Evolutionary conservation across 1,140 invertebrate species (phyloP).

Genomic region (Cydia pomonella): DNA sequence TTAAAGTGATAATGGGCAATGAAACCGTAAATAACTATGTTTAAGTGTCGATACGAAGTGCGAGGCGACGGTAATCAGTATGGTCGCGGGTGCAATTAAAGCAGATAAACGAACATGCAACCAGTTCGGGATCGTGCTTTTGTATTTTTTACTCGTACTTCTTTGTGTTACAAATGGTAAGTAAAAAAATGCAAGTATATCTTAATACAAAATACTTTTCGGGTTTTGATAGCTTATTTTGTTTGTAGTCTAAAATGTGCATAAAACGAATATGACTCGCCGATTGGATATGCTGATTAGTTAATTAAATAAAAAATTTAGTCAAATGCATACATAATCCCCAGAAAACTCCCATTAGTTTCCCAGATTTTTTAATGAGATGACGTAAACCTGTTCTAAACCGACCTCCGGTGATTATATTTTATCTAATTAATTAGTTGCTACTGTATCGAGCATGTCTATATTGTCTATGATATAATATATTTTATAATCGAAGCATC

Average conservation of each 20-base stretch:
- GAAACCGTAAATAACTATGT: constrained; percentile 48
- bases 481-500: not conserved
- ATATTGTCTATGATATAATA: not conserved
- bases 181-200: constrained; percentile 38
- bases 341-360: too few relatives aligned
- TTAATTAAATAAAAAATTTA: not conserved
- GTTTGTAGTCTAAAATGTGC: too few relatives aligned
- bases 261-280: not conserved
- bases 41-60: constrained; percentile 49
- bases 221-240: not conserved
- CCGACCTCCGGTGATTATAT: not conserved
- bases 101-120: constrained; percentile 70
- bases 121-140: constrained; percentile 66
- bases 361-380: not conserved
- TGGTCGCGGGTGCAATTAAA: constrained; percentile 68
- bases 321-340: not conserved
- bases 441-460: not conserved
- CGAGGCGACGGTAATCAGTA: constrained; percentile 60
- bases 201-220: constrained; percentile 8
- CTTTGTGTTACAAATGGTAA: constrained; percentile 60
- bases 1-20: not conserved
- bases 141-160: constrained; percentile 67
- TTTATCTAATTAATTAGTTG: not conserved
- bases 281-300: not conserved
- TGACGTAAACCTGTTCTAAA: not conserved